Base-by-base conservation (phyloP, 2,113 vertebrate genomes). In the Craseonycteris thonglongyai region DNA sequence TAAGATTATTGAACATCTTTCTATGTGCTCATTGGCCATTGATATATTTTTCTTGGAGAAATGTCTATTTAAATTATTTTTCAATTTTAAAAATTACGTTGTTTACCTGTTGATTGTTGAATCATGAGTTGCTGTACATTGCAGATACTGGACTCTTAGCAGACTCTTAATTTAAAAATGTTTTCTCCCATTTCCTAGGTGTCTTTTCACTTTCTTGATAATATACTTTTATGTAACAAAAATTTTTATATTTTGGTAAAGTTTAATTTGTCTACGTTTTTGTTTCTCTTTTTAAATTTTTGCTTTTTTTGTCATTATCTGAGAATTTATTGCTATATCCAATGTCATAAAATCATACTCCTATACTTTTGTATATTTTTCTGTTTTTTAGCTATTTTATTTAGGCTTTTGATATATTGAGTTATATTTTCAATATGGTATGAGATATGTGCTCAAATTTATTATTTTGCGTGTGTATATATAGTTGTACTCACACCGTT, bases 401-500 rank as follows among this genome's bases (percentile, higher is more conserved):
- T 47, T 74, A n/a, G 6, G 38, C 30, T 13, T 33, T 80, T 40
- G 26, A 33, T 8, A 58, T 72, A 22, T 61, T 5, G 21, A 56
- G 10, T 45, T 45, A 21, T 33, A 2, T 63, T 80, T 16, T 22
- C 35, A 65, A 30, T 4, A 5, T 33, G 19, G 5, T 42, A 22
- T 51, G 24, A 80, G 49, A 30, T 7, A 40, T 54, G 21, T 13
- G 22, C 12, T 54, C 40, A 56, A 7, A 1, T 66, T 45, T 6
- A 7, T 47, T 38, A 13, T 49, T 81, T 79, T 58, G 15, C 11
- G 24, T 45, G 22, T 49, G 2, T 4, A 40, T 58, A 24, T 38
- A 11, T 47, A 38, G 3, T 12, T 68, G 6, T 59, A 2, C 16
- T 11, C 56, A 7, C 0, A 18, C 0, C 2, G 30, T 54, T 81